Conservation (phyloP, 2,797 vertebrate genomes). For the Trachurus trachurus region DNA sequence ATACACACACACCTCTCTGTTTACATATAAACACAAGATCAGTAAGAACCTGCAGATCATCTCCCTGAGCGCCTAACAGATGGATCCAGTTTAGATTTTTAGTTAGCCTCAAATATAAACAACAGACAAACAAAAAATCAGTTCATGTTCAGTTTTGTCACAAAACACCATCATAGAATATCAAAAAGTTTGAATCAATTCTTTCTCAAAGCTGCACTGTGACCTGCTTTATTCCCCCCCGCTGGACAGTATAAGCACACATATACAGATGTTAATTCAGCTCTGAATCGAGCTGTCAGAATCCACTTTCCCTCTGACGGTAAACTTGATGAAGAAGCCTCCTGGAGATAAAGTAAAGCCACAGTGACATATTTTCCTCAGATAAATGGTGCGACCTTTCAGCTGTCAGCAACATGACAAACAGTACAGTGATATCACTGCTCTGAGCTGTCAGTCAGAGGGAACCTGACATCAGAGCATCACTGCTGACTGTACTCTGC, state of each 20-base stretch:
- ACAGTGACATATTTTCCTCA: conserved; percentile 1
- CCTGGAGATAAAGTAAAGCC: conserved; percentile 9
- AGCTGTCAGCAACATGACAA: conserved; percentile 11
- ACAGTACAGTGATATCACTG: conserved; percentile 1
- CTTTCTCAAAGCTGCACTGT: background rate
- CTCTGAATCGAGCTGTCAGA: background rate
- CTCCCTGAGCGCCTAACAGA: background rate
- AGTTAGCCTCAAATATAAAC: background rate
- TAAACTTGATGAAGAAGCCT: conserved; percentile 24
- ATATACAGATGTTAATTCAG: conserved; percentile 16
- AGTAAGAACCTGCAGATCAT: background rate
- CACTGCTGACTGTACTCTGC: background rate
- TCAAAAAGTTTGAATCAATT: background rate
- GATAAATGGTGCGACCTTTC: conserved; percentile 9
- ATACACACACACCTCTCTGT: background rate
- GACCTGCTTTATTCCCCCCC: conserved; percentile 3
- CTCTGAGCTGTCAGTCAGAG: background rate
- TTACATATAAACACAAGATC: background rate
- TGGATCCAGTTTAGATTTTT: background rate
- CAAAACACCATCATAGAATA: background rate
- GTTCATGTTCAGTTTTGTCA: background rate
- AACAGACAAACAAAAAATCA: conserved; percentile 7
- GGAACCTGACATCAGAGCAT: background rate
- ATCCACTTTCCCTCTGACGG: background rate
- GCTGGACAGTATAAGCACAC: background rate